Conservation (phyloP, 2,888 invertebrate genomes). For the Thecocarcelia acutangulata region DNA sequence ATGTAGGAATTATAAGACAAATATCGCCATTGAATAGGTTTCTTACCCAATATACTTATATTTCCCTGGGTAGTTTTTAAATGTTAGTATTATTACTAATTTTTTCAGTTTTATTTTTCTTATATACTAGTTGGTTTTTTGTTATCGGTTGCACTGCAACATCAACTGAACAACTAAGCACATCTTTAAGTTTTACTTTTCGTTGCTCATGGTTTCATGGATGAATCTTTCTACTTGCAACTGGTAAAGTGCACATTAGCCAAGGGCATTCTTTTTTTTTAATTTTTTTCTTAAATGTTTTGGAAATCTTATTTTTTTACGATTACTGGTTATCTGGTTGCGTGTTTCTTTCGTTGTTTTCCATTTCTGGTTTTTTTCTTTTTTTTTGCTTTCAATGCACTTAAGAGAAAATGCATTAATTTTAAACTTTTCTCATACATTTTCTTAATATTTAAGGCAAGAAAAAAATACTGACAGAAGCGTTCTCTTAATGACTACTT, state of each 20-base stretch:
- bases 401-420: slow-evolving; percentile 67
- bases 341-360: slow-evolving; percentile 43
- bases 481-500: slow-evolving; percentile 7
- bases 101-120: slow-evolving; percentile 22
- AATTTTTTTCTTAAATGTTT: slow-evolving; percentile 42
- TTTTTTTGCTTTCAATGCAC: slow-evolving; percentile 61
- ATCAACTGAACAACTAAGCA: slow-evolving; percentile 57
- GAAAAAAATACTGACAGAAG: slow-evolving; percentile 13
- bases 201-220: slow-evolving; percentile 62
- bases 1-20: not conserved
- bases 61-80: slow-evolving; percentile 57
- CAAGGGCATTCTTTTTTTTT: slow-evolving; percentile 57
- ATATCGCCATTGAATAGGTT: not conserved
- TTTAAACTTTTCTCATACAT: slow-evolving; percentile 68
- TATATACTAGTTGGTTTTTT: slow-evolving; percentile 19
- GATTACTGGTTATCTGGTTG: slow-evolving; percentile 42
- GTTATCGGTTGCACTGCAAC: slow-evolving; percentile 20
- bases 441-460: slow-evolving; percentile 22
- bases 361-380: not conserved
- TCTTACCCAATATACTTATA: slow-evolving; percentile 41
- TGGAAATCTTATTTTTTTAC: slow-evolving; percentile 50
- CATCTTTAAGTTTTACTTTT: slow-evolving; percentile 61
- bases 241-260: slow-evolving; percentile 66
- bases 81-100: slow-evolving; percentile 57
- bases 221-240: slow-evolving; percentile 42